Evolutionary conservation across 2,888 invertebrate species (phyloP).

Genomic region (Incurvaria masculella): DNA sequence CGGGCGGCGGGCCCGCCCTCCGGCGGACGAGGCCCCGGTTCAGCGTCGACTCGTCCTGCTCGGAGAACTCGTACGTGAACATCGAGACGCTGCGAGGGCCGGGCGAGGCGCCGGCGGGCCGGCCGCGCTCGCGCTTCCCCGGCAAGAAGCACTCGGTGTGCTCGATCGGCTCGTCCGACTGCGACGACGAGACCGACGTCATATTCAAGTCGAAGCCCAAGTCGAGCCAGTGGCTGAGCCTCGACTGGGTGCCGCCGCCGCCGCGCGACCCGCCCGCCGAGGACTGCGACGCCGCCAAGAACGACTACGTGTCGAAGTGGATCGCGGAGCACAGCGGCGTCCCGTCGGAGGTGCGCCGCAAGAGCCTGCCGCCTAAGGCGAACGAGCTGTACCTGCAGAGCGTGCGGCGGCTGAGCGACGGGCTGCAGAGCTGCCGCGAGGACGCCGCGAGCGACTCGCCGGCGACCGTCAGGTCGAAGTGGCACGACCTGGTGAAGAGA

Average conservation of each 20-base stretch:
- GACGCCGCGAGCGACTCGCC: constrained; percentile 52
- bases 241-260: constrained; percentile 52
- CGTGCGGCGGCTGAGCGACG: constrained; percentile 51
- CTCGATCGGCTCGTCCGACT: constrained; percentile 52
- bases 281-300: constrained; percentile 46
- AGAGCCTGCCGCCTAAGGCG: constrained; percentile 50
- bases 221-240: constrained; percentile 57
- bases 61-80: constrained; percentile 56
- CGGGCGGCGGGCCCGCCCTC: constrained; percentile 35
- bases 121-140: constrained; percentile 38
- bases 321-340: constrained; percentile 52
- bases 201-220: constrained; percentile 56
- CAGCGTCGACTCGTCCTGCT: constrained; percentile 54
- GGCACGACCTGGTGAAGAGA: constrained; percentile 52
- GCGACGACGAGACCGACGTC: constrained; percentile 52
- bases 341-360: constrained; percentile 45
- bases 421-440: constrained; percentile 51
- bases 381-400: constrained; percentile 50
- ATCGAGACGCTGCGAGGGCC: constrained; percentile 53
- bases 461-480: constrained; percentile 50
- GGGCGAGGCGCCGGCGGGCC: constrained; percentile 44
- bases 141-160: constrained; percentile 52
- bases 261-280: constrained; percentile 52
- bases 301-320: constrained; percentile 54
- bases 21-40: constrained; percentile 46